Evolutionary conservation across 2,888 invertebrate genomes (phyloP).

Genomic region (Aspidiotus rigidus): DNA sequence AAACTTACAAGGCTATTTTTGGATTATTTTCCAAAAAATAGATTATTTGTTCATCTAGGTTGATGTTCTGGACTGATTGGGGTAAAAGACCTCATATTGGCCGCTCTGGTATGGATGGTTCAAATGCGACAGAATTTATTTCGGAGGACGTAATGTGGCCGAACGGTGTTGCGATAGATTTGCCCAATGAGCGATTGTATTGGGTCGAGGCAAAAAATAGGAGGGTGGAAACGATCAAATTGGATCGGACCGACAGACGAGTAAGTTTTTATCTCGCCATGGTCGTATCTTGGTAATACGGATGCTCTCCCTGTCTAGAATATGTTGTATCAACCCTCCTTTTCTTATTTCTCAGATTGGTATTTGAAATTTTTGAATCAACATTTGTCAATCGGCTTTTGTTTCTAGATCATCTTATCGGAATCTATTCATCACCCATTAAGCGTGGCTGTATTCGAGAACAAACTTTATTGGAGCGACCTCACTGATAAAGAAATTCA

Average conservation of each 20-base stretch:
- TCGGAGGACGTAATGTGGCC: constrained; percentile 62
- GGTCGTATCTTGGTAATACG: constrained; percentile 9
- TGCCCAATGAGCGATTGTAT: constrained; percentile 67
- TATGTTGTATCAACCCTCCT: too few relatives aligned
- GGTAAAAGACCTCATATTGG: constrained; percentile 64
- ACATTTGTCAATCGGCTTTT: constrained; percentile 24
- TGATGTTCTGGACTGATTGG: constrained; percentile 91
- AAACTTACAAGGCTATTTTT: neutral
- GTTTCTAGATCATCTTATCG: constrained; percentile 45
- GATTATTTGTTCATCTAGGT: constrained; percentile 45
- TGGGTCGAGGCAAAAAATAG: constrained; percentile 73
- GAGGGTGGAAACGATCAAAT: constrained; percentile 54
- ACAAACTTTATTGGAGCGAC: constrained; percentile 83
- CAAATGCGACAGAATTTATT: constrained; percentile 52
- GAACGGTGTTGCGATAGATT: constrained; percentile 76
- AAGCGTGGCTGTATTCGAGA: constrained; percentile 76
- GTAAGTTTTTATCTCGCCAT: constrained; percentile 42
- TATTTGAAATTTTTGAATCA: neutral
- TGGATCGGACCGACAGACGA: constrained; percentile 59
- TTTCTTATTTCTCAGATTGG: too few relatives aligned
- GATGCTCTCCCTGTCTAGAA: too few relatives aligned
- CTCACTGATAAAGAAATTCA: constrained; percentile 67
- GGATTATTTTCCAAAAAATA: neutral
- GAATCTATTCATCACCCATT: constrained; percentile 69
- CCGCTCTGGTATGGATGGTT: constrained; percentile 77